phyloP scores from a whole-genome alignment of 2,797 vertebrate species.

The Gymnodraco acuticeps region DNA sequence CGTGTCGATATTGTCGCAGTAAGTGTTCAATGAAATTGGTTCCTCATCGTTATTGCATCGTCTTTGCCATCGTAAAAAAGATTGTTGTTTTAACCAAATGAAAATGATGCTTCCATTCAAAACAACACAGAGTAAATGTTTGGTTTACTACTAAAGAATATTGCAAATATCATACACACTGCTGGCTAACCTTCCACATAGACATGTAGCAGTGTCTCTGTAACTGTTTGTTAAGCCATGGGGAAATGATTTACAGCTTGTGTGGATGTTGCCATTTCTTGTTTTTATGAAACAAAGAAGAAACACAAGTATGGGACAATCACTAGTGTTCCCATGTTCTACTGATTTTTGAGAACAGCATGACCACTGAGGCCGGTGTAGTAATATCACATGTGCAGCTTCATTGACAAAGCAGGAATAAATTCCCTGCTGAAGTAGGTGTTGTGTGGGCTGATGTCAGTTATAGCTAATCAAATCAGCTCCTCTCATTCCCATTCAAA shows the following conservation, averaged over 20 bases:
- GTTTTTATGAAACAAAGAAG: constrained; percentile 21
- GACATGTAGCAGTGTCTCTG: neutral
- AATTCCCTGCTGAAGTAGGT: constrained; percentile 32
- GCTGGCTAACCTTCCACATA: constrained; percentile 4
- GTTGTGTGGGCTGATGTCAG: constrained; percentile 29
- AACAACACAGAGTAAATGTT: neutral
- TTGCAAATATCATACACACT: constrained; percentile 14
- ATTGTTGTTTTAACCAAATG: neutral
- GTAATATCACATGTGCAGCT: constrained; percentile 8
- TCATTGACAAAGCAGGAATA: constrained; percentile 5
- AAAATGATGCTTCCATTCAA: neutral
- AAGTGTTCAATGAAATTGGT: no score
- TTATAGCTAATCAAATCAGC: constrained; percentile 40
- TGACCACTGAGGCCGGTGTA: neutral
- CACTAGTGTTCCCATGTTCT: neutral
- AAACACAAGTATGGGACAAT: constrained; percentile 3
- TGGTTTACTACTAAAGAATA: constrained; percentile 8
- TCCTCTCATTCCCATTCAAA: constrained; percentile 34
- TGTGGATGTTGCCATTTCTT: constrained; percentile 1
- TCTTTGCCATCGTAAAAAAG: no score
- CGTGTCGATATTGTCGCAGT: no score
- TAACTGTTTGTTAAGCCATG: neutral
- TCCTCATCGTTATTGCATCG: no score
- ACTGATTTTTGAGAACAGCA: constrained; percentile 4
- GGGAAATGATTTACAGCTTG: neutral